Evolutionary conservation across 1,140 invertebrate genomes (phyloP), one percentile per base, ranked within the genome.

Genomic region (Drosophila mauritiana): DNA sequence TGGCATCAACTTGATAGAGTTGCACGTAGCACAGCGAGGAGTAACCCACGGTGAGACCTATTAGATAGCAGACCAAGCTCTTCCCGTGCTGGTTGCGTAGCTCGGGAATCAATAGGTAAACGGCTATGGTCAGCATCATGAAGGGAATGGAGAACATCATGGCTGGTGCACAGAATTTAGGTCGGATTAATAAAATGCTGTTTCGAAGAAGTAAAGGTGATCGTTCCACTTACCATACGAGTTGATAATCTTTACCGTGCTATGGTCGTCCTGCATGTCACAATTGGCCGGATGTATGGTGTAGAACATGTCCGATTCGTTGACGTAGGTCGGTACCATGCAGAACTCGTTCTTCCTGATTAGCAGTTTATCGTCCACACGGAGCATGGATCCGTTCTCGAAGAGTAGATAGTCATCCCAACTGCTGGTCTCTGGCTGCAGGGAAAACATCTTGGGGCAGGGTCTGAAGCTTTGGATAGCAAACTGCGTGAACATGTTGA

Each of bases 101-200:
- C 55, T 97, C 96, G 0, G 95, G 94, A 34, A 96, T 94, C 25
- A 95, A 91, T 0, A 95, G 94, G 80, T 97, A 97, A 0, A 96
- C 95, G 34, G 96, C 57, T 52, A 97, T 95, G 1, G 96, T 96
- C 0, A 94, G 93, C 34, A 96, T 62, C 20, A 96, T 93, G 74
- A 96, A 96, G 0, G 95, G 95, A 13, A 96, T 94, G 1, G 96
- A 97, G 6, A 96, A 92, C 0, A 95, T 90, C 83, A 96, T 94
- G 22, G 95, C 95, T 93, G 91, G 0, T 43, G 10, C 6, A 11
- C 11, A 4, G 13, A 5, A 45, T 39, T 39, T 53, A 40, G 6
- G 8, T 17, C 11, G 31, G 0, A 31, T 36, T 3, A n/a, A n/a
- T 25, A 25, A 11, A 39, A 39, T 4, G 42, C 4, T 20, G n/a